Base-by-base conservation (phyloP, 2,797 vertebrate species). In the Oryzias dopingdopingensis region DNA sequence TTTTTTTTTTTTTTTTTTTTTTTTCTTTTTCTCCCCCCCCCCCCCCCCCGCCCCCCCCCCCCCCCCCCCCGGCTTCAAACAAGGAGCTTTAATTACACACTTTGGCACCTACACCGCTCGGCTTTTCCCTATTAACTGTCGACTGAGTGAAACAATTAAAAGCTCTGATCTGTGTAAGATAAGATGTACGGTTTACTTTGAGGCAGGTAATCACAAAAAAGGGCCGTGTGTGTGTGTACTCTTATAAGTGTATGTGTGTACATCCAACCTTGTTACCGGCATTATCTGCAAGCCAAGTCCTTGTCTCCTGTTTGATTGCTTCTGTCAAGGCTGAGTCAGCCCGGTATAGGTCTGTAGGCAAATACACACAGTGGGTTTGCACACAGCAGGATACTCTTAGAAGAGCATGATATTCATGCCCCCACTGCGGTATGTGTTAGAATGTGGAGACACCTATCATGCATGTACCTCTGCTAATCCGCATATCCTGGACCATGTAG, bases 221-320 rank as follows among this genome's bases (percentile, higher is more conserved):
- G 37, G 67, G 62, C 52, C 57, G 8, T 59, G 24, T 17, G 20
- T 44, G 41, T 48, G 59, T 46, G 63, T 22, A 18, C 23, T 15
- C 26, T 15, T 24, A 15, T n/a, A 1, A 20, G 10, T 57, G 42
- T 54, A 49, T 59, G 51, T 59, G 47, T 63, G 22, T 56, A 26
- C 49, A 55, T 83, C 65, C 65, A 65, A 69, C 74, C 80, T 79
- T 68, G 76, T 76, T 81, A 75, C 72, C 24, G 75, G 71, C 73
- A 77, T 63, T 49, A 56, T 65, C 54, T 71, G 69, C 62, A 65
- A 53, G 74, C 84, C 83, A 83, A 85, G 73, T 84, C 76, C 76
- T 78, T 80, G 86, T 87, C 77, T 83, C 80, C 74, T 79, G 79
- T 82, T 89, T 70, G 65, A 72, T 76, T 72, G 79, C 81, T 71